Conservation (phyloP, 2,113 vertebrate species). For the Centropus unirufus region DNA sequence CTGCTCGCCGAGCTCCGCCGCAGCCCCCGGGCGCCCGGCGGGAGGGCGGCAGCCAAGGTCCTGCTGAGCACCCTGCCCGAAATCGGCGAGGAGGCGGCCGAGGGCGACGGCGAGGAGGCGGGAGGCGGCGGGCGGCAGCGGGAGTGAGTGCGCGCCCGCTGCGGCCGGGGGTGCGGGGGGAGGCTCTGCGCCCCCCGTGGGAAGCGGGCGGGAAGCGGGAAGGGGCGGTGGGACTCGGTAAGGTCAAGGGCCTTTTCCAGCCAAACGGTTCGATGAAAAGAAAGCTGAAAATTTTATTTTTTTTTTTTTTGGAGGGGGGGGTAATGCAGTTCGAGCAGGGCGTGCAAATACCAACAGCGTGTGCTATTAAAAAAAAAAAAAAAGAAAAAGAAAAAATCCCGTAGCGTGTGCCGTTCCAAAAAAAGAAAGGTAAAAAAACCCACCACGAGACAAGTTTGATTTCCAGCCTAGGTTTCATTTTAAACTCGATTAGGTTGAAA, state of each 20-base stretch:
- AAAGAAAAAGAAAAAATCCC: too few species aligned
- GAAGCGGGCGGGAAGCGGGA: too few species aligned
- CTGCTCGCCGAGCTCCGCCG: constrained; percentile 69
- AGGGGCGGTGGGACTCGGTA: too few species aligned
- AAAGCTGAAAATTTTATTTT: not conserved
- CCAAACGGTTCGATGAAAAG: not conserved
- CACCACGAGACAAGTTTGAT: not conserved
- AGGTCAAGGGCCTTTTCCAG: too few species aligned
- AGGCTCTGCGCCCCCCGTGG: too few species aligned
- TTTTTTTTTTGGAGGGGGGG: not conserved
- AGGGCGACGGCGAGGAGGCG: not conserved
- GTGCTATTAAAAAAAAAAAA: too few species aligned
- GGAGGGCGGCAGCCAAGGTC: not conserved
- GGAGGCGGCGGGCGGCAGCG: not conserved
- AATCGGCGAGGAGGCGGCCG: constrained; percentile 69
- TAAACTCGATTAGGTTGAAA: not conserved
- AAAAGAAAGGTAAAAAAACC: too few species aligned
- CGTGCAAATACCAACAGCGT: not conserved
- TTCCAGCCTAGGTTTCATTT: not conserved
- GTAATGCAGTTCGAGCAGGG: not conserved
- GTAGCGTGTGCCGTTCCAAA: not conserved
- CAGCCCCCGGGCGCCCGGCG: not conserved
- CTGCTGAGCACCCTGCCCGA: constrained; percentile 57
- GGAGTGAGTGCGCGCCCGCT: constrained; percentile 36
- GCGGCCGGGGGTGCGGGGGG: too few species aligned